Conservation (phyloP, 2,113 vertebrate species). For the Heloderma charlesbogerti region DNA sequence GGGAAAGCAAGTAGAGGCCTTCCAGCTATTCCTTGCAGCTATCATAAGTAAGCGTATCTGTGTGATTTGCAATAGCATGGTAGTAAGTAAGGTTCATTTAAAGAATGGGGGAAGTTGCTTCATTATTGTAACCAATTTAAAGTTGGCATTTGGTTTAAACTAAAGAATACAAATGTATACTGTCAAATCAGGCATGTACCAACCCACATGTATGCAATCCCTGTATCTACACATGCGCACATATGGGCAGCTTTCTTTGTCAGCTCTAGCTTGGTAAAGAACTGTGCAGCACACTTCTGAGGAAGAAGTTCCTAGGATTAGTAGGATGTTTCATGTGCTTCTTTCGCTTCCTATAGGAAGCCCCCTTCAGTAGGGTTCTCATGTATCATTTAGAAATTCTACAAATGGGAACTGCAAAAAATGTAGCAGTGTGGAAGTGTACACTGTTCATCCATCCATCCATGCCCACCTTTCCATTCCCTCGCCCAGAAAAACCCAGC, state of each 20-base stretch:
- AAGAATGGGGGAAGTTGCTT: neutral
- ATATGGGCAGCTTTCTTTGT: neutral
- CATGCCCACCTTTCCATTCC: neutral
- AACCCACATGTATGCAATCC: neutral
- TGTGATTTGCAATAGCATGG: neutral
- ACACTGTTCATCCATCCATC: too few species aligned
- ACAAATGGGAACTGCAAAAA: neutral
- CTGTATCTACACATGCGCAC: neutral
- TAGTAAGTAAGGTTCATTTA: neutral
- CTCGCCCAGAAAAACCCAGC: neutral
- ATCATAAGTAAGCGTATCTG: neutral
- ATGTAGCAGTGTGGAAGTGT: neutral
- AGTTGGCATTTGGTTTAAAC: neutral
- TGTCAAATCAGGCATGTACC: neutral
- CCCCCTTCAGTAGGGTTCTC: neutral
- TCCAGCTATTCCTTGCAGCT: neutral
- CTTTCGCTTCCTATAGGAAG: neutral
- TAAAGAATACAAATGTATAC: neutral
- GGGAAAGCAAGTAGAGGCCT: neutral
- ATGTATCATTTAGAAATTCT: neutral
- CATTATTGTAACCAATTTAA: neutral
- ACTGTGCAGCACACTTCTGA: neutral
- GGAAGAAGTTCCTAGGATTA: neutral
- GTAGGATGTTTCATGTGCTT: neutral
- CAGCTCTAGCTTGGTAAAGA: neutral